These are phyloP conservation scores for Peucedramus taeniatus DNA, from an alignment of 2,113 vertebrate species.

Conservation along the genomic window DNA sequence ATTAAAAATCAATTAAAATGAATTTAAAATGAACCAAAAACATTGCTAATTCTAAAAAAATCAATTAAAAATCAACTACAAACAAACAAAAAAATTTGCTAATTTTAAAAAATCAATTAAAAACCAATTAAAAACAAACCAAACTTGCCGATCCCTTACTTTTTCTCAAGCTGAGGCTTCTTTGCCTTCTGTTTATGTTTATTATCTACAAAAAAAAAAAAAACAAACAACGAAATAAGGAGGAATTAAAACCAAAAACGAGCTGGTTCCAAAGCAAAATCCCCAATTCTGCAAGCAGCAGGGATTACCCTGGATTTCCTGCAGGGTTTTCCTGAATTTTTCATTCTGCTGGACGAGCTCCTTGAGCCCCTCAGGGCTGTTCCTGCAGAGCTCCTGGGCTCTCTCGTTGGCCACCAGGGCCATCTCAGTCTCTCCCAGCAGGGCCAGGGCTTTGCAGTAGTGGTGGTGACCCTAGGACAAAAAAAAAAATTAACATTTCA, in stretches of 20 bases:
- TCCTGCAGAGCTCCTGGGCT: constrained; percentile 76
- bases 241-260: not conserved
- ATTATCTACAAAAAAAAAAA: constrained; percentile 13
- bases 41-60: too few species aligned
- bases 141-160: constrained; percentile 53
- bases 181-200: constrained; percentile 35
- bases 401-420: constrained; percentile 80
- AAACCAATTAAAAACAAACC: not conserved
- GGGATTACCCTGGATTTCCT: constrained; percentile 63
- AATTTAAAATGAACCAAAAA: too few species aligned
- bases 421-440: constrained; percentile 70
- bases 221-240: not conserved
- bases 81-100: not conserved
- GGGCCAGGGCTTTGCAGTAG: constrained; percentile 86
- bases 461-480: constrained; percentile 87
- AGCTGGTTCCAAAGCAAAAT: not conserved
- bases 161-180: constrained; percentile 34
- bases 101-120: not conserved
- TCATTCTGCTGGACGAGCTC: constrained; percentile 78
- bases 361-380: constrained; percentile 69
- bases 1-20: not conserved
- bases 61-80: too few species aligned
- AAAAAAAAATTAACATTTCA: not conserved
- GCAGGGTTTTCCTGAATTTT: constrained; percentile 63
- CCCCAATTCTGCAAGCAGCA: not conserved